phyloP scores from a whole-genome alignment of 2,888 invertebrate species.

The Plebejus melissa region DNA sequence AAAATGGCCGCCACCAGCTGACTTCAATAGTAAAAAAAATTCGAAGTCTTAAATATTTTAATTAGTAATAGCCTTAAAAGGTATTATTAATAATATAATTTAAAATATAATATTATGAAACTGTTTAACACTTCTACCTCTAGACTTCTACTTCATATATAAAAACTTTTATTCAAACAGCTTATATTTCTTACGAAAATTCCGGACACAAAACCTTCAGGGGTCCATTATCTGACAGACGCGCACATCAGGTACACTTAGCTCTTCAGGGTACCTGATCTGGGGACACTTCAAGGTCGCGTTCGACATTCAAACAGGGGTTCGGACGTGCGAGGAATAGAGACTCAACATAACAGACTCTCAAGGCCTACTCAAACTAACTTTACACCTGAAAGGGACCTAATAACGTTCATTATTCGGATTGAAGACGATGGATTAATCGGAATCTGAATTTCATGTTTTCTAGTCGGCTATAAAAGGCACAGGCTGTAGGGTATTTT shows the following conservation, averaged over 20 bases:
- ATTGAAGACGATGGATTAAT: not conserved
- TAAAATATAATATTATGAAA: not conserved
- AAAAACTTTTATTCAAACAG: too few species aligned
- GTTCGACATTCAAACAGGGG: not conserved
- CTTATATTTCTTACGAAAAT: not conserved
- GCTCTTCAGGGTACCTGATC: not conserved
- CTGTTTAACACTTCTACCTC: too few species aligned
- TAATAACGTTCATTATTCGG: not conserved
- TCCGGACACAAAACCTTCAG: not conserved
- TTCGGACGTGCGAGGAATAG: not conserved
- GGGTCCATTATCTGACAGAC: not conserved
- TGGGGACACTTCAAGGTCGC: not conserved
- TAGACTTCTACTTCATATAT: too few species aligned
- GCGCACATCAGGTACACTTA: not conserved
- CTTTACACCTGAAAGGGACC: conserved; percentile 4
- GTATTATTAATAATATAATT: not conserved
- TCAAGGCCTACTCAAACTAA: not conserved
- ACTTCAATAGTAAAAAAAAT: not conserved
- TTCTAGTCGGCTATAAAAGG: not conserved
- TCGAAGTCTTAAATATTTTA: not conserved
- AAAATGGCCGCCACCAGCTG: conserved; percentile 18
- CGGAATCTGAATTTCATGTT: not conserved
- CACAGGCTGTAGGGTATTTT: not conserved
- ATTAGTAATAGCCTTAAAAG: not conserved
- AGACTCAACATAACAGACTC: not conserved